Evolutionary conservation across 2,113 vertebrate species (phyloP).

Genomic region (Hepsetus odoe): DNA sequence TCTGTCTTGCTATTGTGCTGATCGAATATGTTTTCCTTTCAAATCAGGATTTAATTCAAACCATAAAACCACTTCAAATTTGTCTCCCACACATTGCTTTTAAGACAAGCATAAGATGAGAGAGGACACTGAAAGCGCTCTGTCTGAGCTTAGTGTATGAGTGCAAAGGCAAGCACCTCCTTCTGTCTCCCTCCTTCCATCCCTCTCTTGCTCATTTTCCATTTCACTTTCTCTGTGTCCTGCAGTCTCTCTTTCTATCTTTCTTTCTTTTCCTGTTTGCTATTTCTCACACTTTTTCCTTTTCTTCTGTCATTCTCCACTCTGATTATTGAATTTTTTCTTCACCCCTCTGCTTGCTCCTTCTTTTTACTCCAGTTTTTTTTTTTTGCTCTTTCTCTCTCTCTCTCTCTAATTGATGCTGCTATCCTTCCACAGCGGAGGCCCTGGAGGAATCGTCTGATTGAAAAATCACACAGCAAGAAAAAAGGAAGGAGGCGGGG

Average conservation of each 20-base stretch:
- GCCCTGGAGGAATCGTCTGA: conserved; percentile 64
- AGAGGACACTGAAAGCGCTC: conserved; percentile 40
- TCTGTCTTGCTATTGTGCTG: background rate
- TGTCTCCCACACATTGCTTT: conserved; percentile 25
- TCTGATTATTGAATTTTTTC: no score
- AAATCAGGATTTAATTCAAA: conserved; percentile 18
- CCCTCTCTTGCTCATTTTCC: conserved; percentile 7
- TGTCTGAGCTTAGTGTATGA: background rate
- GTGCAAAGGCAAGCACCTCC: conserved; percentile 18
- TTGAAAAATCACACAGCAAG: conserved; percentile 66
- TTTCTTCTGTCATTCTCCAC: background rate
- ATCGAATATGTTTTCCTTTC: conserved; percentile 47
- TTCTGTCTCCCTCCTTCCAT: conserved; percentile 39
- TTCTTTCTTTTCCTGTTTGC: background rate
- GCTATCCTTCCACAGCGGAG: conserved; percentile 65
- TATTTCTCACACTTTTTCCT: background rate
- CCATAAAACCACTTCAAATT: conserved; percentile 11
- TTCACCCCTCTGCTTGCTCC: no score
- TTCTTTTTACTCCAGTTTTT: no score
- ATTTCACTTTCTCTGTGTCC: background rate
- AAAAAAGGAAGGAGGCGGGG: conserved; percentile 26
- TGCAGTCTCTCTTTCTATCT: background rate
- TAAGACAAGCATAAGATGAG: conserved; percentile 2
- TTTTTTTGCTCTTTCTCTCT: no score
- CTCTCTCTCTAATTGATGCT: conserved; percentile 20